Evolutionary conservation across 1,140 invertebrate genomes (phyloP), one percentile per base, ranked within the genome.

Genomic region (Drosophila murphyi): DNA sequence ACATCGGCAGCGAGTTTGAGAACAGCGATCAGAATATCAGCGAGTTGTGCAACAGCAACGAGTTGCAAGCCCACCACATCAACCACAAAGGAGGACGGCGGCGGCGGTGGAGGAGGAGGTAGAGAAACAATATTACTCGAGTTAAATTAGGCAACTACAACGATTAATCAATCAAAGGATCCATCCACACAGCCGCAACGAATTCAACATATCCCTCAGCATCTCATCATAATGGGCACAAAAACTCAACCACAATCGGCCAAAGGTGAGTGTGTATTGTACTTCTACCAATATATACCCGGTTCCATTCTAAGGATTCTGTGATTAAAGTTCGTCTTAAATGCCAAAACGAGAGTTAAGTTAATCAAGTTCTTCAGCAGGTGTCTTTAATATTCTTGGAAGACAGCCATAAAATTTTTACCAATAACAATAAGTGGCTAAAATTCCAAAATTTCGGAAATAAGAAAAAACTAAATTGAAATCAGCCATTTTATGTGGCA

Each of bases 181-280:
- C 10, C 39, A 59, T 12, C 39, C 8, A 8, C 12, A 59, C 41
- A 41, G 10, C 10, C 0, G 12, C 29, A 12, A 29, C 41, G 32
- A 41, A 57, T 64, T 47, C 35, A 55, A 8, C 67, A 59, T 7
- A 56, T 60, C 35, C 34, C 12, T 48, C 50, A 34, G 55, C 79
- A 80, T 69, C 57, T 63, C 63, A 20, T 78, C 82, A 88, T 72
- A 80, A 88, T 88, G 85, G 85, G 85, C 80, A 89, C 85, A 85
- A 88, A 88, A 81, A 88, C 85, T 62, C 85, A 89, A 70, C 85
- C 85, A 45, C 85, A 88, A 81, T 62, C 81, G 74, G 61, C 77
- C 61, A 88, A 85, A 88, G 85, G 85, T 88, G 43, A 78, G 85
- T 54, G 10, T 4, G n/a, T 35, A 10, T 3, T 28, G 2, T 3